Evolutionary conservation across 2,797 vertebrate genomes (phyloP).

Genomic region (Chelon auratus): DNA sequence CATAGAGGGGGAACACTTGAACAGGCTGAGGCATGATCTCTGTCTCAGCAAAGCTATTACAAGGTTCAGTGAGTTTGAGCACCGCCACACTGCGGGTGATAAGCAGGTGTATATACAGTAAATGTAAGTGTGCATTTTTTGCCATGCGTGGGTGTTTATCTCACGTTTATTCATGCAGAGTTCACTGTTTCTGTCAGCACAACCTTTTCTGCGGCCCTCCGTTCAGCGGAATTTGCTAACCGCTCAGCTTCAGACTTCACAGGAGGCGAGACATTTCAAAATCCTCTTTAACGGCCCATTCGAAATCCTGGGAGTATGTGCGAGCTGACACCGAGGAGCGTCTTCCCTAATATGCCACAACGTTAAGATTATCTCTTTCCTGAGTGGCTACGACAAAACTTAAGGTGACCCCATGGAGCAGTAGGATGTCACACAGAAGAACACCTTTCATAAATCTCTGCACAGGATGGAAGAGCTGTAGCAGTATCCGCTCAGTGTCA

Average conservation of each 20-base stretch:
- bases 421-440: constrained; percentile 46
- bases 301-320: constrained; percentile 42
- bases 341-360: constrained; percentile 52
- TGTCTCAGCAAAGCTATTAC: constrained; percentile 83
- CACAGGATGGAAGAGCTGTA: constrained; percentile 10
- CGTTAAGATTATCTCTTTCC: constrained; percentile 61
- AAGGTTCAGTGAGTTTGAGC: constrained; percentile 76
- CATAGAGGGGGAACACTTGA: constrained; percentile 70
- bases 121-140: constrained; percentile 46
- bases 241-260: constrained; percentile 52
- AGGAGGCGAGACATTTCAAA: constrained; percentile 40
- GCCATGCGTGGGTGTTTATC: constrained; percentile 13
- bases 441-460: constrained; percentile 25
- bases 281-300: constrained; percentile 58
- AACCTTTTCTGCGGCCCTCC: constrained; percentile 42
- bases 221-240: constrained; percentile 47
- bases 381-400: constrained; percentile 43
- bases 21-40: constrained; percentile 76
- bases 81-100: constrained; percentile 55
- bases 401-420: constrained; percentile 53
- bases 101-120: constrained; percentile 69
- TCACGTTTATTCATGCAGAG: constrained; percentile 30
- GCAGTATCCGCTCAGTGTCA: constrained; percentile 24
- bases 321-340: constrained; percentile 39
- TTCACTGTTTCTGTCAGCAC: constrained; percentile 59